phyloP scores from a whole-genome alignment of 2,113 vertebrate genomes.

The Channa argus region DNA sequence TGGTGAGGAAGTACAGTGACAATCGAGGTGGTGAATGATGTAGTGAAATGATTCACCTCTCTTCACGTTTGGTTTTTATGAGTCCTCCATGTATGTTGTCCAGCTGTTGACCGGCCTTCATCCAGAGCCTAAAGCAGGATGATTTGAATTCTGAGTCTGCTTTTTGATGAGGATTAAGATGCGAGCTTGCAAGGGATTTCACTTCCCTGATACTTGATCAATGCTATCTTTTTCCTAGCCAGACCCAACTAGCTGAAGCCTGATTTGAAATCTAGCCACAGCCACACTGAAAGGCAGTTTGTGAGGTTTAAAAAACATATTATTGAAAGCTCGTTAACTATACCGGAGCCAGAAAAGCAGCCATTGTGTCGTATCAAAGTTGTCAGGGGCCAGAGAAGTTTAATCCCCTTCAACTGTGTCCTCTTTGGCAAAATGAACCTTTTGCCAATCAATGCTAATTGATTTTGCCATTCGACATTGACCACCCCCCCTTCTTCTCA shows the following conservation, averaged over 20 bases:
- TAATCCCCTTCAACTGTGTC: slow-evolving; percentile 92
- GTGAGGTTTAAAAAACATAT: slow-evolving; percentile 44
- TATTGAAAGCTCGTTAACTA: slow-evolving; percentile 72
- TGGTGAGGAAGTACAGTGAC: background rate
- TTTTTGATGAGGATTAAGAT: slow-evolving; percentile 78
- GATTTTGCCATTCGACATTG: slow-evolving; percentile 98
- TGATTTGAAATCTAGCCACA: slow-evolving; percentile 68
- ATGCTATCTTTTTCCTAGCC: slow-evolving; percentile 75
- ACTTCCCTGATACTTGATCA: slow-evolving; percentile 75
- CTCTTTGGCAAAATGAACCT: slow-evolving; percentile 96
- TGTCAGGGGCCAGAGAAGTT: slow-evolving; percentile 88
- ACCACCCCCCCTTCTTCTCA: slow-evolving; percentile 80
- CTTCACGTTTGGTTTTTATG: background rate
- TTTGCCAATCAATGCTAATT: slow-evolving; percentile 99
- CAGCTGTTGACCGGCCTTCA: slow-evolving; percentile 48
- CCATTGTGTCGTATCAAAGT: slow-evolving; percentile 89
- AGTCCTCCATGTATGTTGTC: slow-evolving; percentile 19
- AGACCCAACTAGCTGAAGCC: slow-evolving; percentile 56
- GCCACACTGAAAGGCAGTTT: slow-evolving; percentile 34
- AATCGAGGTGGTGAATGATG: background rate
- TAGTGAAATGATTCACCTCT: background rate
- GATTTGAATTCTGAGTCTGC: slow-evolving; percentile 68
- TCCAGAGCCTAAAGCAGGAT: slow-evolving; percentile 43
- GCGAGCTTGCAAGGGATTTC: slow-evolving; percentile 62
- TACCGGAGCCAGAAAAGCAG: slow-evolving; percentile 54